Evolutionary conservation across 2,888 invertebrate genomes (phyloP).

Genomic region (Calameuta idolon): DNA sequence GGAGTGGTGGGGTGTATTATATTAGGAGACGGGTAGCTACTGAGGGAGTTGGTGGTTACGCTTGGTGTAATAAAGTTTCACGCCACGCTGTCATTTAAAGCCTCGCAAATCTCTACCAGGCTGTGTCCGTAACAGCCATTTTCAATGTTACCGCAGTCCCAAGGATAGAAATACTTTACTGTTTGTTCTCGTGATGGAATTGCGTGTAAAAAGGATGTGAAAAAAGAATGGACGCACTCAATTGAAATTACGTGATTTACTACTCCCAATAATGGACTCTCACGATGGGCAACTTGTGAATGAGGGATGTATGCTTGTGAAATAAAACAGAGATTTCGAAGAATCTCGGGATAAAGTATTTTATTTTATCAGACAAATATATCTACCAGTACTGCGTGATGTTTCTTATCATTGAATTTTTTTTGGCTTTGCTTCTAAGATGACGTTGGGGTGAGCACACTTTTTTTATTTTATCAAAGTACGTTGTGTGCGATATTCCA

Average conservation of each 20-base stretch:
- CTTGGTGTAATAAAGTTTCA: conserved; percentile 39
- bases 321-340: too few species aligned
- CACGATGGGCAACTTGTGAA: too few species aligned
- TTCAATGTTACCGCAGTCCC: background rate
- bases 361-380: background rate
- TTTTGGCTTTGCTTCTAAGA: too few species aligned
- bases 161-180: background rate
- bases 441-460: too few species aligned
- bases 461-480: too few species aligned
- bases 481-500: too few species aligned
- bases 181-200: background rate
- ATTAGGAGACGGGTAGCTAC: too few species aligned
- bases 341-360: background rate
- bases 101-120: conserved; percentile 43
- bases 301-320: too few species aligned
- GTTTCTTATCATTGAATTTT: too few species aligned
- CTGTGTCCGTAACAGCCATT: conserved; percentile 24
- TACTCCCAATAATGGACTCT: too few species aligned
- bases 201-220: background rate
- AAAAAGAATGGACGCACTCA: too few species aligned
- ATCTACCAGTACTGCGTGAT: background rate
- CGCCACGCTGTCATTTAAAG: conserved; percentile 45
- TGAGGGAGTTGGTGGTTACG: conserved; percentile 20
- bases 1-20: conserved; percentile 8
- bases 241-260: too few species aligned